Base-by-base conservation (phyloP, 1,140 invertebrate genomes). In the Agraylea sexmaculata region DNA sequence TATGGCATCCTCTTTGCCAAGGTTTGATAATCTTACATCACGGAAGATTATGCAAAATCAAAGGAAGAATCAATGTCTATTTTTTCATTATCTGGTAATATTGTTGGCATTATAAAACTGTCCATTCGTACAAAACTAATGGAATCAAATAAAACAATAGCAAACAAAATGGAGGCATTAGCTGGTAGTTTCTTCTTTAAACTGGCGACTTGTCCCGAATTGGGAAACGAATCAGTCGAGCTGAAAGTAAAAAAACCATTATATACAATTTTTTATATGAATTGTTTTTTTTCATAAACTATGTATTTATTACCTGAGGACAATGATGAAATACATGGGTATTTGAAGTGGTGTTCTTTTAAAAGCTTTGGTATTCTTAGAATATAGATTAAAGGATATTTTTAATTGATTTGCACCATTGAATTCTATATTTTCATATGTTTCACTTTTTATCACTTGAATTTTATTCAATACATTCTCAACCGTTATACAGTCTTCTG, bases 361-460 rank as follows among this genome's bases (percentile, higher is more conserved):
- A 40, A 66, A 63, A 49, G 59, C 59, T 25, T 58, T 52, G 7
- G 61, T 56, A 53, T 60, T 55, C 40, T 59, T 60, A 29, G 59
- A 56, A 36, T 62, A 67, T 11, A 66, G 57, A 53, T 68, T 63
- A 37, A 59, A 67, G 47, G 59, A 50, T 34, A 67, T 50, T 22
- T 40, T 49, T 3, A 66, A 41, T 34, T 27, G 50, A 12, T 52
- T 50, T 43, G 54, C 47, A 10, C 30, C 17, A 22, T 32, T 20
- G 8, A 42, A 19, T 11, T 28, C 44, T 27, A 52, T 52, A 19
- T 53, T 28, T 20, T 41, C 39, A n/a, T 21, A 27, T 21, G 25
- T 25, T 20, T 28, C 40, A 37, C 40, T 30, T 39, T 50, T 43
- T 35, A 66, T 56, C 15, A 66, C 56, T 40, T 57, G 57, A 23